A percentile compares a stretch with the other conserved stretches of the same genome.
These are phyloP conservation scores for Agrenia bidenticulata DNA, from an alignment of 2,888 invertebrate species.

Conservation along the genomic window DNA sequence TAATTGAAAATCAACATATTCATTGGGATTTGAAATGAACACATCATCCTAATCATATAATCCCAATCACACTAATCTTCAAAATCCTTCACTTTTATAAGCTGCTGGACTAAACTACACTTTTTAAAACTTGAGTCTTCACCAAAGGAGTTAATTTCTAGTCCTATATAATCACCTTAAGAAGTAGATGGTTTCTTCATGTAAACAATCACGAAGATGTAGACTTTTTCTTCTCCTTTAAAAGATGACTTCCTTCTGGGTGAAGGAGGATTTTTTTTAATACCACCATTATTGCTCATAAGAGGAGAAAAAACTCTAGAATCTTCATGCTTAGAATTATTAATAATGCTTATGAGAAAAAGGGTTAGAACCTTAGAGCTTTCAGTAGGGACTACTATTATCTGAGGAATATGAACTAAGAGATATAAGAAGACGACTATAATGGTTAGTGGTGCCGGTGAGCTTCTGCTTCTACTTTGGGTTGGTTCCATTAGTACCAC, in stretches of 20 bases:
- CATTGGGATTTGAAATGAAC: too few species aligned
- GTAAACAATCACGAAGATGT: too few species aligned
- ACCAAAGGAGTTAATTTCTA: too few species aligned
- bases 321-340: slow-evolving; percentile 8
- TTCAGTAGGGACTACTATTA: not conserved
- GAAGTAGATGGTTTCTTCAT: too few species aligned
- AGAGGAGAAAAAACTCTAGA: not conserved
- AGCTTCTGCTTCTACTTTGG: not conserved
- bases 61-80: too few species aligned
- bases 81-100: too few species aligned
- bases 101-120: too few species aligned
- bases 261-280: slow-evolving; percentile 9
- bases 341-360: not conserved
- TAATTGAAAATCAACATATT: too few species aligned
- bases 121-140: too few species aligned
- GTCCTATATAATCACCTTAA: too few species aligned
- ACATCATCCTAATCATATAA: too few species aligned
- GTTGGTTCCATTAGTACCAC: slow-evolving; percentile 1
- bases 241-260: not conserved
- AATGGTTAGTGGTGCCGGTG: not conserved
- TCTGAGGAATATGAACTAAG: not conserved
- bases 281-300: not conserved
- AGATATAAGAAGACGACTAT: not conserved
- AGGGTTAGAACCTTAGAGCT: not conserved
- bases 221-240: too few species aligned